Evolutionary conservation across 2,888 invertebrate genomes (phyloP).

Genomic region (Smittia sp.): DNA sequence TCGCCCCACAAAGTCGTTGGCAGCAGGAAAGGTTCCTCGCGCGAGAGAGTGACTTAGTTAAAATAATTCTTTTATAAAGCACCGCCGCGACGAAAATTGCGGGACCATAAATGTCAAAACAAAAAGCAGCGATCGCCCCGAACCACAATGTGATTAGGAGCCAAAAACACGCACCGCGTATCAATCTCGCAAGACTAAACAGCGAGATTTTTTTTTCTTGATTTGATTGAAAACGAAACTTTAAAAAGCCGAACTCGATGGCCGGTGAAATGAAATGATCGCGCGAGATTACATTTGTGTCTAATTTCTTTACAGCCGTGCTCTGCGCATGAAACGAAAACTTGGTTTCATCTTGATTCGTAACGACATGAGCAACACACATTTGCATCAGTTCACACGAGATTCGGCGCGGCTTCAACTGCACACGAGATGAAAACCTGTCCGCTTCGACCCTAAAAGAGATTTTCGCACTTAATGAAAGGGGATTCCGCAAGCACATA

Average conservation of each 20-base stretch:
- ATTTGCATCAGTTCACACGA: no score
- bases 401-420: no score
- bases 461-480: constrained; percentile 6
- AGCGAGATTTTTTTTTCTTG: neutral
- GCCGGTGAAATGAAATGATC: no score
- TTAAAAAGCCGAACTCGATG: neutral
- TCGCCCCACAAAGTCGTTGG: neutral
- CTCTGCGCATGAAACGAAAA: no score
- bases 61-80: constrained; percentile 1
- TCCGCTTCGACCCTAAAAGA: constrained; percentile 1
- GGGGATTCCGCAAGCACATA: neutral
- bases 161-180: constrained; percentile 32
- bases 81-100: constrained; percentile 2
- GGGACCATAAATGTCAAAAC: constrained; percentile 38
- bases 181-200: constrained; percentile 14
- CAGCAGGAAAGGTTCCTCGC: neutral
- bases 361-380: no score
- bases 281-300: no score
- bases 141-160: constrained; percentile 33
- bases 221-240: constrained; percentile 23
- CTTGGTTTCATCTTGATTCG: no score
- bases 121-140: neutral
- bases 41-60: constrained; percentile 1
- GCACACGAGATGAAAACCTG: no score
- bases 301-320: no score